A percentile compares a stretch with the other conserved stretches of the same genome.
Evolutionary conservation across 2,888 invertebrate species (phyloP).

Genomic region (Phaedon cochleariae): DNA sequence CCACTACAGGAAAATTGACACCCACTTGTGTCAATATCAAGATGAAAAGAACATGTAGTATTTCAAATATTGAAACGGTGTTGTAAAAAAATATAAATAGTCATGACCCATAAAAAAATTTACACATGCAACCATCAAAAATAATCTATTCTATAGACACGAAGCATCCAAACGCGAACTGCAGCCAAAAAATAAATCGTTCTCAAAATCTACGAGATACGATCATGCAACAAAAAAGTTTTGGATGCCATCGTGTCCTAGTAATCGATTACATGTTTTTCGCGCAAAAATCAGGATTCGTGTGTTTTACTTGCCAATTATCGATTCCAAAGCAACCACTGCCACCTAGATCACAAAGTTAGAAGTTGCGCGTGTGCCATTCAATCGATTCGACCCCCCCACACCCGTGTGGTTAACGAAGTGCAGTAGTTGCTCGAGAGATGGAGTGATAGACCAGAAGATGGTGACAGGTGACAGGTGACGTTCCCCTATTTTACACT

Average conservation of each 20-base stretch:
- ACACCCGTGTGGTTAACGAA: slow-evolving; percentile 22
- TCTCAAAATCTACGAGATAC: slow-evolving; percentile 7
- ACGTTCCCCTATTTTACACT: too few species aligned
- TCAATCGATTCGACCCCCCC: slow-evolving; percentile 27
- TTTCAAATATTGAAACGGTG: not conserved
- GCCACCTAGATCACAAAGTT: slow-evolving; percentile 31
- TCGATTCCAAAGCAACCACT: slow-evolving; percentile 38
- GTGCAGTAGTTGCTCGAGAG: slow-evolving; percentile 32
- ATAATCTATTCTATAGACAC: slow-evolving; percentile 36
- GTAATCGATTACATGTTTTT: slow-evolving; percentile 3
- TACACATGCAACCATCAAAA: slow-evolving; percentile 46
- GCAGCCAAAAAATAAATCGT: slow-evolving; percentile 15
- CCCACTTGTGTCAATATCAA: too few species aligned
- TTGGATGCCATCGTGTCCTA: slow-evolving; percentile 35
- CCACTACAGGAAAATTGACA: too few species aligned
- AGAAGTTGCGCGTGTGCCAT: slow-evolving; percentile 16
- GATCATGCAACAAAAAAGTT: slow-evolving; percentile 24
- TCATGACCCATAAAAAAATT: slow-evolving; percentile 34
- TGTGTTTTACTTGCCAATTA: slow-evolving; percentile 38
- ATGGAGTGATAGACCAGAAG: too few species aligned
- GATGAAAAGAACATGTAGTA: not conserved
- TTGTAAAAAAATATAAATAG: slow-evolving; percentile 20
- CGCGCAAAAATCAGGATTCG: slow-evolving; percentile 11
- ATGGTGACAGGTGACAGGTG: too few species aligned
- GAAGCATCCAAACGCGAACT: slow-evolving; percentile 30